Percentiles rank a stretch among this genome's conserved stretches.
Conservation (phyloP, 2,888 invertebrate species). For the Pristionchus japonicus region DNA sequence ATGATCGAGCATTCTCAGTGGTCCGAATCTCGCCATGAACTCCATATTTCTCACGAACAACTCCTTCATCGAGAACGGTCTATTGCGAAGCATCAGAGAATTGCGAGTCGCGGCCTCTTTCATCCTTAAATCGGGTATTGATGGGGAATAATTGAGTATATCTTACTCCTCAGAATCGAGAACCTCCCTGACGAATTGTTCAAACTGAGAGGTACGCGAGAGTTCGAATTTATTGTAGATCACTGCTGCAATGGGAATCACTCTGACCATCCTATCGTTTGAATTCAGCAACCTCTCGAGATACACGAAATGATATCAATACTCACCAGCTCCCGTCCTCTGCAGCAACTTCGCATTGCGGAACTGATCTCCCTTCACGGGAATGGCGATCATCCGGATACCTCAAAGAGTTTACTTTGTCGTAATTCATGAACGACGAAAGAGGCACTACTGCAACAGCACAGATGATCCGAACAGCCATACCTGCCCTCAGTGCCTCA, state of each 20-base stretch:
- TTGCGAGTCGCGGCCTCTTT: background rate
- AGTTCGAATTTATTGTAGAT: slow-evolving; percentile 37
- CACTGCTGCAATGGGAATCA: background rate
- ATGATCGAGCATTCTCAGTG: slow-evolving; percentile 18
- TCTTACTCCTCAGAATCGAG: background rate
- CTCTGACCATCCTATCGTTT: no score
- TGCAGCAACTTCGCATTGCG: slow-evolving; percentile 10
- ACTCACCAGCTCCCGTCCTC: background rate
- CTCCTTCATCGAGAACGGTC: slow-evolving; percentile 31
- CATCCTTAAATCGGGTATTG: background rate
- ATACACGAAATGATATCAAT: no score
- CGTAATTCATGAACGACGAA: background rate
- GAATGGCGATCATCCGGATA: slow-evolving; percentile 26
- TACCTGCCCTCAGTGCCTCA: slow-evolving; percentile 11
- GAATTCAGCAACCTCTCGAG: background rate
- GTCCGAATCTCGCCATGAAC: slow-evolving; percentile 27
- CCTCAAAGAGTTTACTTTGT: background rate
- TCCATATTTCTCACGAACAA: slow-evolving; percentile 19
- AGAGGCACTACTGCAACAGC: no score
- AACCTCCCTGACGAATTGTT: background rate
- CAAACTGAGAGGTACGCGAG: background rate
- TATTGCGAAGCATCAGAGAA: background rate
- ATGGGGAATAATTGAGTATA: no score
- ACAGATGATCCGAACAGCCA: no score
- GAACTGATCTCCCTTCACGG: slow-evolving; percentile 22